Evolutionary conservation across 2,888 invertebrate species (phyloP).

Genomic region (Cheilosia soror): DNA sequence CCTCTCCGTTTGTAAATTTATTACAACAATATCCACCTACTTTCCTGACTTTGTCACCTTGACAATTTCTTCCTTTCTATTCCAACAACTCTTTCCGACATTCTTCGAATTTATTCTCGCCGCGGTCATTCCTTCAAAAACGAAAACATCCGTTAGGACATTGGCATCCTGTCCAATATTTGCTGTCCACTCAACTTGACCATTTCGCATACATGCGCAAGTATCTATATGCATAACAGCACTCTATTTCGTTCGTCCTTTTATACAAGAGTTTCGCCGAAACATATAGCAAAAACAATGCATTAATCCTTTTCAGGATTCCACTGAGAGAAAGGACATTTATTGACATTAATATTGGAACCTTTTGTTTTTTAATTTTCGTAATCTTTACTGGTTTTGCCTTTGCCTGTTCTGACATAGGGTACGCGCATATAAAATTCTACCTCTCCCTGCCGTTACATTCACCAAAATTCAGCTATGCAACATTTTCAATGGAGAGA

Average conservation of each 20-base stretch:
- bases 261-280: slow-evolving; percentile 33
- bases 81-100: slow-evolving; percentile 20
- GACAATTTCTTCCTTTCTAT: slow-evolving; percentile 18
- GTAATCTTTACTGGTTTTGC: slow-evolving; percentile 12
- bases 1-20: slow-evolving; percentile 23
- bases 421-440: neutral
- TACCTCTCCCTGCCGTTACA: neutral
- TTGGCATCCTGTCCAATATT: slow-evolving; percentile 59
- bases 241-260: slow-evolving; percentile 6
- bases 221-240: slow-evolving; percentile 27
- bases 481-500: slow-evolving; percentile 30
- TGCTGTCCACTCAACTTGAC: slow-evolving; percentile 36
- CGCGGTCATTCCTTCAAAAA: neutral
- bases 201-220: slow-evolving; percentile 22
- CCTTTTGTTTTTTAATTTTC: slow-evolving; percentile 59
- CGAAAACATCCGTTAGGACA: slow-evolving; percentile 37
- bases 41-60: slow-evolving; percentile 43
- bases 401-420: slow-evolving; percentile 10
- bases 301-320: slow-evolving; percentile 60
- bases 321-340: slow-evolving; percentile 41
- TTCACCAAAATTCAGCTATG: slow-evolving; percentile 5
- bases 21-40: slow-evolving; percentile 1
- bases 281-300: slow-evolving; percentile 23
- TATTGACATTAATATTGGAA: slow-evolving; percentile 53
- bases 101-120: slow-evolving; percentile 19